phyloP scores from a whole-genome alignment of 1,140 invertebrate species.

The Trinorchestia longiramus region DNA sequence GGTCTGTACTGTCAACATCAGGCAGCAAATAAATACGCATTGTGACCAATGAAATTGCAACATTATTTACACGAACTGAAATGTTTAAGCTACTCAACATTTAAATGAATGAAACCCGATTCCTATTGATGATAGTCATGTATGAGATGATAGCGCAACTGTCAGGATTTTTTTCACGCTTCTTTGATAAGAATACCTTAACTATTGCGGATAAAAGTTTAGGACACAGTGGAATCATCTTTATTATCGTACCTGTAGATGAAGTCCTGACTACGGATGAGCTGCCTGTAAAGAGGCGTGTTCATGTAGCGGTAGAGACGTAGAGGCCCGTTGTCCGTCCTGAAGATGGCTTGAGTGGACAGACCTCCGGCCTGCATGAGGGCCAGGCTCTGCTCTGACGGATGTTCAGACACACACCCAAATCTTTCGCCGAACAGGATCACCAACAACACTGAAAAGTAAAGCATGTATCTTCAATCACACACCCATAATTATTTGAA shows the following conservation, averaged over 20 bases:
- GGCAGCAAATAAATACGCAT: too few relatives aligned
- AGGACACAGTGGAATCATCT: neutral
- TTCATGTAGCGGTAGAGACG: constrained; percentile 80
- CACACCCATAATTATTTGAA: neutral
- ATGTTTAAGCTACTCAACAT: too few relatives aligned
- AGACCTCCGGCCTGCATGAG: constrained; percentile 75
- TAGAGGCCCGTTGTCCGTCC: constrained; percentile 80
- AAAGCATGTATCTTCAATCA: neutral
- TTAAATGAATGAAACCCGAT: too few relatives aligned
- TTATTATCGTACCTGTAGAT: constrained; percentile 72
- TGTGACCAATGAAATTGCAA: too few relatives aligned
- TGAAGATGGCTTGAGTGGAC: constrained; percentile 80
- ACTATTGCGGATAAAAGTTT: too few relatives aligned
- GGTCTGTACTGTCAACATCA: too few relatives aligned
- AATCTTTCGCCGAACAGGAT: constrained; percentile 68
- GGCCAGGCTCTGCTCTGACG: neutral
- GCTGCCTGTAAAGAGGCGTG: constrained; percentile 80
- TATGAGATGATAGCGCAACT: too few relatives aligned
- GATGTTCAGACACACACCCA: constrained; percentile 66
- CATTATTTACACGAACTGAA: too few relatives aligned
- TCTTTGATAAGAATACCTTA: too few relatives aligned
- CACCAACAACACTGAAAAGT: constrained; percentile 58
- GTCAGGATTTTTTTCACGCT: too few relatives aligned
- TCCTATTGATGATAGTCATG: too few relatives aligned
- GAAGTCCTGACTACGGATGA: constrained; percentile 78